Conservation (phyloP, 2,113 vertebrate genomes). For the Tichodroma muraria region DNA sequence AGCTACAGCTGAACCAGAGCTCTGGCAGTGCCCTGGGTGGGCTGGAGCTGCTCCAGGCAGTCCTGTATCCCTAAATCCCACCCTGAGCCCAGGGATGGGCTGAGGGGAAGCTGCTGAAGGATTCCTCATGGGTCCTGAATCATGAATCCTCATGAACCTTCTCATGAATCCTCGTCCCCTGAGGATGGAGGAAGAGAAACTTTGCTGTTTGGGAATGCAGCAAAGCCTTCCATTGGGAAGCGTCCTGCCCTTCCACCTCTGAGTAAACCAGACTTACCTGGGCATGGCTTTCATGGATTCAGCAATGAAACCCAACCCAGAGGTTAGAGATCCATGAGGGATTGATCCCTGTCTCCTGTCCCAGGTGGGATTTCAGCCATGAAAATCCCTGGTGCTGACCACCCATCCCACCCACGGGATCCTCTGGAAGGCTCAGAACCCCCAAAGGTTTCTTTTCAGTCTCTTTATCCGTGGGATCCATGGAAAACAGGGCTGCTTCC, state of each 20-base stretch:
- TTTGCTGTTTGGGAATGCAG: background rate
- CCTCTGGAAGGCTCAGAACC: background rate
- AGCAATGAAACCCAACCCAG: background rate
- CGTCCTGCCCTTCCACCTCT: background rate
- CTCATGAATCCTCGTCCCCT: too few relatives aligned
- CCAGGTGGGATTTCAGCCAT: background rate
- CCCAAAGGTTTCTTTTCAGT: background rate
- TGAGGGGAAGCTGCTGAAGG: background rate
- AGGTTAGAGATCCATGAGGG: rapidly evolving
- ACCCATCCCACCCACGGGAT: background rate
- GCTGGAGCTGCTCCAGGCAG: background rate
- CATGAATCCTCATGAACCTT: too few relatives aligned
- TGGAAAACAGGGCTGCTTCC: background rate
- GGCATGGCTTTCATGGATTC: background rate
- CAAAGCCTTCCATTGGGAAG: background rate
- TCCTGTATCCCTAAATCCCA: background rate
- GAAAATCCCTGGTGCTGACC: background rate
- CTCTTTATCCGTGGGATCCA: rapidly evolving
- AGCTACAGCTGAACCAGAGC: background rate
- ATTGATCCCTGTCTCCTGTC: background rate
- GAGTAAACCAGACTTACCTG: background rate
- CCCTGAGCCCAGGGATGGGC: background rate
- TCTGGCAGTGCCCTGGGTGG: background rate
- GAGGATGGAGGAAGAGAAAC: background rate
- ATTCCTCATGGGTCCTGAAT: rapidly evolving